Evolutionary conservation across 1,140 invertebrate genomes (phyloP).

Genomic region (Spodoptera litura): DNA sequence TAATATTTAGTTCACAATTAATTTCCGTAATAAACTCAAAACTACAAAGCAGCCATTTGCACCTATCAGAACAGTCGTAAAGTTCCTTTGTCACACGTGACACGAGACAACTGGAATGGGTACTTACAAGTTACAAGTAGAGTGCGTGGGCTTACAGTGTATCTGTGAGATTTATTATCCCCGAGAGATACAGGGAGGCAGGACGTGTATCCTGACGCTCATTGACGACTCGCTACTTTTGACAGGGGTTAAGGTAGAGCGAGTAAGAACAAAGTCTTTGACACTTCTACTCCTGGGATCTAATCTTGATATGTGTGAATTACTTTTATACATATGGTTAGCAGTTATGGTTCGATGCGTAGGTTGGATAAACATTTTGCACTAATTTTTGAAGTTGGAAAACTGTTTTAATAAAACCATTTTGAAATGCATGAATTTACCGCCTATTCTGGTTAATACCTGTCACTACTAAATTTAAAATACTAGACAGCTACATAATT

Average conservation of each 20-base stretch:
- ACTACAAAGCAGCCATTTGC: conserved; percentile 3
- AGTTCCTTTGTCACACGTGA: background rate
- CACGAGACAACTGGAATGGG: background rate
- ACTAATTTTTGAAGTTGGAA: too few relatives aligned
- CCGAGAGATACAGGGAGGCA: background rate
- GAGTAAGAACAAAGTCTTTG: background rate
- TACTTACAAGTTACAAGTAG: background rate
- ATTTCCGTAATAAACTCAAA: background rate
- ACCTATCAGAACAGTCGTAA: conserved; percentile 3
- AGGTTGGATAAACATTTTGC: too few relatives aligned
- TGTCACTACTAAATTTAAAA: too few relatives aligned
- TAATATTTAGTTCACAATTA: background rate
- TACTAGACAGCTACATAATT: too few relatives aligned
- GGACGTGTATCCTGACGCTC: background rate
- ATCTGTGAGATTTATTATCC: conserved; percentile 8
- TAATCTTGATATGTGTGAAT: background rate
- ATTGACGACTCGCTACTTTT: conserved; percentile 2
- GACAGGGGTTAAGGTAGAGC: conserved; percentile 6
- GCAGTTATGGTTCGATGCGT: background rate
- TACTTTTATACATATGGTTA: too few relatives aligned
- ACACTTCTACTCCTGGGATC: background rate
- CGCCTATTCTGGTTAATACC: too few relatives aligned
- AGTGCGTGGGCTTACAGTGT: background rate
- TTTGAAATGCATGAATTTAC: too few relatives aligned
- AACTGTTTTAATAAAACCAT: too few relatives aligned